phyloP scores from a whole-genome alignment of 2,113 vertebrate genomes.

The Carassius carassius region DNA sequence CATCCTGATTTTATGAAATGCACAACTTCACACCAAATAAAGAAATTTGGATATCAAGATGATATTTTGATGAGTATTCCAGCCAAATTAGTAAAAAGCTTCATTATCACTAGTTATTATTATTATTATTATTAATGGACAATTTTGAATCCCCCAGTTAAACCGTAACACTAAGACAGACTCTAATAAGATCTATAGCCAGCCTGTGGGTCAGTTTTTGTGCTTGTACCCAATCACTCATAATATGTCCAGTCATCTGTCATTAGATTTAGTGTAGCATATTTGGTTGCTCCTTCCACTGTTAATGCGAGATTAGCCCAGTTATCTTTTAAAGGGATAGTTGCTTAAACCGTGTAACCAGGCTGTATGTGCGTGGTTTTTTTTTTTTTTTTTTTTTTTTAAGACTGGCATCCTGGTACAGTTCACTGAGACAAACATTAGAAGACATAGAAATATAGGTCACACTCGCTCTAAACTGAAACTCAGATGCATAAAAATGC shows the following conservation, averaged over 20 bases:
- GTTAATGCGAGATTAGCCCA: slow-evolving; percentile 68
- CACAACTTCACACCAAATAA: background rate
- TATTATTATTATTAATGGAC: too few species aligned
- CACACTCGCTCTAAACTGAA: background rate
- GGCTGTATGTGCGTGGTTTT: too few species aligned
- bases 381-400: too few species aligned
- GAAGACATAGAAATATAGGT: background rate
- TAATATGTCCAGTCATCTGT: background rate
- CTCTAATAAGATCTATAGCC: too few species aligned
- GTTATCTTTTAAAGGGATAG: slow-evolving; percentile 52
- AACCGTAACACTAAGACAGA: too few species aligned
- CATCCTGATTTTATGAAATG: too few species aligned
- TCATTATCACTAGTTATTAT: too few species aligned
- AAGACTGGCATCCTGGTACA: background rate
- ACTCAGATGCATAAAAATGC: background rate
- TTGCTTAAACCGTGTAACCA: background rate
- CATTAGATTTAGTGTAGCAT: background rate
- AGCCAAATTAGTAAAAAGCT: too few species aligned
- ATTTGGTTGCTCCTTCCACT: background rate
- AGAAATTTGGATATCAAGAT: background rate
- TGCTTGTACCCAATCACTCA: background rate
- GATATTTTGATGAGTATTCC: background rate
- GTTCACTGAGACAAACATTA: background rate
- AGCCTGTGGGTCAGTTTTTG: background rate
- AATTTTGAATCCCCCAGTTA: too few species aligned